Evolutionary conservation across 1,140 invertebrate species (phyloP).

Genomic region (Drosophila nikananu): DNA sequence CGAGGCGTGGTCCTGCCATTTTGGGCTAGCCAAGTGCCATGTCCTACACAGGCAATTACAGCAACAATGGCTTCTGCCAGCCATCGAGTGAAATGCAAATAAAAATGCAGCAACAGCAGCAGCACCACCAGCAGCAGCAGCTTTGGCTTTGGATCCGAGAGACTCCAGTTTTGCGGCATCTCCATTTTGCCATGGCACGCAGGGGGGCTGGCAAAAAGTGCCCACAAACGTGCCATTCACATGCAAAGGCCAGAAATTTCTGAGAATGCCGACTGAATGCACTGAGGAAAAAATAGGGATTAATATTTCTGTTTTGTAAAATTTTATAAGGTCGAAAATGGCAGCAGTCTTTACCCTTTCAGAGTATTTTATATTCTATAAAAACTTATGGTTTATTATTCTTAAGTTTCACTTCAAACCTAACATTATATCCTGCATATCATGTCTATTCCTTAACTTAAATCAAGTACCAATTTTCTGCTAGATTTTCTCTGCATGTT

Average conservation of each 20-base stretch:
- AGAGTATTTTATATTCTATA: not conserved
- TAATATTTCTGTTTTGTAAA: no score
- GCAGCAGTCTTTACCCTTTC: no score
- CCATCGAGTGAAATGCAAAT: constrained; percentile 57
- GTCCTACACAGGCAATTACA: constrained; percentile 78
- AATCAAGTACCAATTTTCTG: not conserved
- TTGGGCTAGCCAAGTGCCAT: constrained; percentile 59
- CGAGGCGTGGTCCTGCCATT: constrained; percentile 26
- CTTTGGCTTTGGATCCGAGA: not conserved
- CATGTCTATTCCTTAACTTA: not conserved
- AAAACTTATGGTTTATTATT: not conserved
- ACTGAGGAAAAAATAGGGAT: not conserved
- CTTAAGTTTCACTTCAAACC: not conserved
- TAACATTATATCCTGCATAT: not conserved
- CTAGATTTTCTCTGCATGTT: not conserved
- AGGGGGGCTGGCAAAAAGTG: constrained; percentile 44
- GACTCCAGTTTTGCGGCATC: constrained; percentile 49
- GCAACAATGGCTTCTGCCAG: constrained; percentile 57
- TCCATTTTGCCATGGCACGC: constrained; percentile 54
- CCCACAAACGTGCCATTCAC: constrained; percentile 76
- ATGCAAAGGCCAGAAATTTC: constrained; percentile 68
- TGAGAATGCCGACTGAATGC: constrained; percentile 3
- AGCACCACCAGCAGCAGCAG: not conserved
- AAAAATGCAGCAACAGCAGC: constrained; percentile 58
- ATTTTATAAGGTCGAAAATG: not conserved